A percentile compares a stretch with the other conserved stretches of the same genome.
These are phyloP conservation scores for mouse (Mus musculus) DNA, from an alignment of 2,113 vertebrate genomes.

Conservation along the genomic window GRCm39 chr3:115622001-115622500, in stretches of 20 bases:
- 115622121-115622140: conserved; percentile 68
- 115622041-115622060: not conserved
- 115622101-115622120: conserved; percentile 16
- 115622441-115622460: not conserved
- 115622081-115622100: not conserved
- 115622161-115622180: too few relatives aligned
- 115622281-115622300: too few relatives aligned
- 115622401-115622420: conserved; percentile 30
- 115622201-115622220: too few relatives aligned
- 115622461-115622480: not conserved
- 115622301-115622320: conserved; percentile 61
- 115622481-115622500: not conserved
- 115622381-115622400: conserved; percentile 56
- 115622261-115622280: too few relatives aligned
- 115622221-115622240: too few relatives aligned
- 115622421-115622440: conserved; percentile 57
- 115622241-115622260: too few relatives aligned
- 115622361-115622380: conserved; percentile 75
- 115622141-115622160: too few relatives aligned
- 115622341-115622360: conserved; percentile 74
- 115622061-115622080: not conserved
- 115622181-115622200: too few relatives aligned
- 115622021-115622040: not conserved
- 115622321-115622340: conserved; percentile 71
- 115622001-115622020: not conserved